These are phyloP conservation scores for Laothoe populi DNA, from an alignment of 2,888 invertebrate species.

Conservation along the genomic window DNA sequence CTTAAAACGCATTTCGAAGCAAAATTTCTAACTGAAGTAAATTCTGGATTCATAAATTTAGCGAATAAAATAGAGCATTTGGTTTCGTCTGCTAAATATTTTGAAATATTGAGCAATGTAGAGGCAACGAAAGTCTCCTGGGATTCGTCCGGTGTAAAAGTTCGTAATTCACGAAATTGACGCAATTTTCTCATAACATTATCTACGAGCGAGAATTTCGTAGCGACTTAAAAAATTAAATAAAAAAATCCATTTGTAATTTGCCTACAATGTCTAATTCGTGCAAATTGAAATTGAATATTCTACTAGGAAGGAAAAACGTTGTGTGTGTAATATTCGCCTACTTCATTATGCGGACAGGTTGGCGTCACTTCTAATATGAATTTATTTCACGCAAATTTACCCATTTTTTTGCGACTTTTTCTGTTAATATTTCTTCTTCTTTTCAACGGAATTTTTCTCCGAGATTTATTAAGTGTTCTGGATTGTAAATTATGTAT, in stretches of 20 bases:
- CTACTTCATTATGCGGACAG: constrained; percentile 20
- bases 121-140: background rate
- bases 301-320: constrained; percentile 17
- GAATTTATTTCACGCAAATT: constrained; percentile 16
- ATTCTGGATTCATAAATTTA: background rate
- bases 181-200: constrained; percentile 6
- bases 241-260: constrained; percentile 22
- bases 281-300: constrained; percentile 21
- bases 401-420: constrained; percentile 9
- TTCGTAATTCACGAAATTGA: constrained; percentile 19
- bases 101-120: constrained; percentile 7
- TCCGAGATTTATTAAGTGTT: background rate
- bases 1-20: background rate
- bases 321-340: constrained; percentile 13
- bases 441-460: background rate
- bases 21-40: constrained; percentile 1
- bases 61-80: background rate
- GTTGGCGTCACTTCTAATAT: background rate
- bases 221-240: constrained; percentile 1
- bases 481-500: background rate
- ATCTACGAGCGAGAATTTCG: background rate
- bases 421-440: constrained; percentile 1
- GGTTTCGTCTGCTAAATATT: background rate
- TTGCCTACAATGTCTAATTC: constrained; percentile 15
- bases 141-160: background rate